These are phyloP conservation scores for Oreochromis niloticus DNA, from an alignment of 2,113 vertebrate species.

Conservation along the genomic window DNA sequence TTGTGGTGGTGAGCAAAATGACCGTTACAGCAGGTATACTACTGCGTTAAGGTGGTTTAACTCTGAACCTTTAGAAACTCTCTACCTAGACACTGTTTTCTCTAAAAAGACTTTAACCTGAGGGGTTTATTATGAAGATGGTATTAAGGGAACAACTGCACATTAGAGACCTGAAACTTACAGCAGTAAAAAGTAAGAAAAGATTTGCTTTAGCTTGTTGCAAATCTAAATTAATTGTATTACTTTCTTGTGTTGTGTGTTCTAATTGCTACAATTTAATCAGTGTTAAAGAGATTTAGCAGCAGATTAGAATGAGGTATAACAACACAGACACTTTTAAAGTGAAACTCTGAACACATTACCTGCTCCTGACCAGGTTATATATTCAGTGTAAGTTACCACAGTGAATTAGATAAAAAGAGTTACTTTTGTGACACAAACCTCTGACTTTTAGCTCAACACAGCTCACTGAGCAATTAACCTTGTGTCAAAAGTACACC, in stretches of 20 bases:
- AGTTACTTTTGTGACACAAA: too few species aligned
- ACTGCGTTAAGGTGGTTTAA: too few species aligned
- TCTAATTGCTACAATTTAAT: not conserved
- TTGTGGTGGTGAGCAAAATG: too few species aligned
- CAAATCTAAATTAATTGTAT: not conserved
- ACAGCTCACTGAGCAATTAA: too few species aligned
- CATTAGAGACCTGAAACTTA: not conserved
- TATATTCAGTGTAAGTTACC: not conserved
- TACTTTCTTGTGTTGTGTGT: not conserved
- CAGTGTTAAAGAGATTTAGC: not conserved
- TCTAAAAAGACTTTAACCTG: not conserved
- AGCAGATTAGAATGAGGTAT: not conserved
- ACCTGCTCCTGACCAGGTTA: not conserved
- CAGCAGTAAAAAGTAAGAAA: accelerated
- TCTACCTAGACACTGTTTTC: too few species aligned
- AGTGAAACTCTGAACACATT: not conserved
- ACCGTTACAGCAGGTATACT: too few species aligned
- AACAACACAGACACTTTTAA: not conserved
- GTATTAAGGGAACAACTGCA: not conserved
- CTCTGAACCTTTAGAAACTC: too few species aligned
- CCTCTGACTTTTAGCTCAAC: too few species aligned
- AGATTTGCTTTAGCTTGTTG: accelerated
- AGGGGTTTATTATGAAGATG: accelerated
- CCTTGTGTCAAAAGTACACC: too few species aligned
- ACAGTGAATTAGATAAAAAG: not conserved